Conservation (phyloP, 1,140 invertebrate species). For the Conus betulinus region DNA sequence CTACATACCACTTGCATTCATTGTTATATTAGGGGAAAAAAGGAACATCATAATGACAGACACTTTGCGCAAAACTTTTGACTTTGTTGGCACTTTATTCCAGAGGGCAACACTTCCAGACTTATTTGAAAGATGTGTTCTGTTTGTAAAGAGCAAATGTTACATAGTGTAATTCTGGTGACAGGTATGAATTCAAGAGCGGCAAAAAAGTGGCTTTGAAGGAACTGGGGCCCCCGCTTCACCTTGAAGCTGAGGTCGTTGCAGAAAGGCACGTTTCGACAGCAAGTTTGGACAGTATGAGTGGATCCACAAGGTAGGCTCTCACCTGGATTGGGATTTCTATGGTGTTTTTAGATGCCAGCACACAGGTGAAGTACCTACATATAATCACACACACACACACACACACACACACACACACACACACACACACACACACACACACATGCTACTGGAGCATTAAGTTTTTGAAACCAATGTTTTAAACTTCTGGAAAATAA, state of each 20-base stretch:
- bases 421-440: constrained; percentile 7
- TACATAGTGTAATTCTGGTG: constrained; percentile 18
- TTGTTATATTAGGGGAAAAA: no score
- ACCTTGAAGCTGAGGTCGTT: constrained; percentile 94
- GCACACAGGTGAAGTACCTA: neutral
- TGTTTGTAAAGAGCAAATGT: no score
- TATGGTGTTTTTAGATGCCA: neutral
- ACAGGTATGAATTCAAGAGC: constrained; percentile 93
- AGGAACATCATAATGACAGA: no score
- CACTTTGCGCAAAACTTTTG: no score
- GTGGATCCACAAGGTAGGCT: constrained; percentile 92
- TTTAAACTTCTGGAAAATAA: no score
- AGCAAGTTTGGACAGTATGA: constrained; percentile 97
- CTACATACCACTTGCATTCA: no score
- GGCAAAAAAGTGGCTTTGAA: constrained; percentile 89
- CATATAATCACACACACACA: neutral
- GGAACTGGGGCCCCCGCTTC: constrained; percentile 95
- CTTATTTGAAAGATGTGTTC: no score
- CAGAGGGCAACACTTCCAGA: no score
- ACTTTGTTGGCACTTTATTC: no score
- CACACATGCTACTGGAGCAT: neutral
- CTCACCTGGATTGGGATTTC: neutral
- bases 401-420: neutral
- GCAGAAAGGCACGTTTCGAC: constrained; percentile 98
- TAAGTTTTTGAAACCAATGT: no score